Base-by-base conservation (phyloP, 2,113 vertebrate genomes). In the Candoia aspera region DNA sequence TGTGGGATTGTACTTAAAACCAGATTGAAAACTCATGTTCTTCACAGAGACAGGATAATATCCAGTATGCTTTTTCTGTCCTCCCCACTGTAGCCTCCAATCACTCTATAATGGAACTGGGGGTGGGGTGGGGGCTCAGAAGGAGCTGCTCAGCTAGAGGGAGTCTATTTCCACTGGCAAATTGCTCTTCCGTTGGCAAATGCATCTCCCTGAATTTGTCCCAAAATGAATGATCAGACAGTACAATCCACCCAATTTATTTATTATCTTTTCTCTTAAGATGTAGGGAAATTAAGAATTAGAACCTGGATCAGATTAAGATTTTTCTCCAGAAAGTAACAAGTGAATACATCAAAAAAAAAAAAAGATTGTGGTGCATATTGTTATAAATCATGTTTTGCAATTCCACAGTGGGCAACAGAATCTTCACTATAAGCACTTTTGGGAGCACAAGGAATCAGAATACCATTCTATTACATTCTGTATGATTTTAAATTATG, bases 401-500 rank as follows among this genome's bases (percentile, higher is more conserved):
- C 59, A 68, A 24, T 91, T 85, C 26, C 62, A 64, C 19, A 68
- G 29, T 64, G 46, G 59, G 2, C 11, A 33, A 57, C 42, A 37
- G 11, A 37, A 19, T 57, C 23, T 8, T n/a, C 10, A 58, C 4
- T 0, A 15, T 59, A 91, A 88, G 10, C 37, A 53, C 10, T 53
- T 89, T 89, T 64, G 53, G 23, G n/a, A 89, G 33, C 13, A 89
- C 6, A 26, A 57, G 37, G 64, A 46, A 26, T 85, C n/a, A 85
- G 19, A 10, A 8, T 92, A 87, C 33, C 87, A 57, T 37, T 57
- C 33, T n/a, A 19, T 90, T 29, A 94, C 24, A 19, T 59, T 90
- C 62, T 90, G 29, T 54, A n/a, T 92, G 91, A 55, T 93, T 91
- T 83, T 88, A 29, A 83, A 94, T 88, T 68, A 95, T 95, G 92